Evolutionary conservation across 2,797 vertebrate genomes (phyloP).

Genomic region (Strix occidentalis): DNA sequence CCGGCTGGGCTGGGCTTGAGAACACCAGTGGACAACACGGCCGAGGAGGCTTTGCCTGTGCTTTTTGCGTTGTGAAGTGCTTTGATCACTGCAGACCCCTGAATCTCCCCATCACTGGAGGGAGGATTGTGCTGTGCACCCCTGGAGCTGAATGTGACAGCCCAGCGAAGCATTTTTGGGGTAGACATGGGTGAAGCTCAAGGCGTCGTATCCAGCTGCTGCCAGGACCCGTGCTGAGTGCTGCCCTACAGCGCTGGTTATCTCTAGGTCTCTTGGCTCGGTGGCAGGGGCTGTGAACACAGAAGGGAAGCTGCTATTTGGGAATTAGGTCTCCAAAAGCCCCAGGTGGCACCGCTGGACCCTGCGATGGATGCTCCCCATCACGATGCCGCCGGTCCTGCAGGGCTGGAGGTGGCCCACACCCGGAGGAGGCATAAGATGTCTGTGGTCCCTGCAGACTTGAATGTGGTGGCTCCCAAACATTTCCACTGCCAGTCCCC

Average conservation of each 20-base stretch:
- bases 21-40: rapidly evolving
- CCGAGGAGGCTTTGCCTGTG: not conserved
- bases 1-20: not conserved
- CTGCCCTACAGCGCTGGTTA: not conserved
- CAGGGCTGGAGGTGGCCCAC: not conserved
- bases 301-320: not conserved
- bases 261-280: not conserved
- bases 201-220: slow-evolving; percentile 67
- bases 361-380: not conserved
- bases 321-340: not conserved
- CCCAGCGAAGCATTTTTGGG: slow-evolving; percentile 50
- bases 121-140: slow-evolving; percentile 14
- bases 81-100: slow-evolving; percentile 64
- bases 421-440: rapidly evolving
- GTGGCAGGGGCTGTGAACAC: not conserved
- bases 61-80: not conserved
- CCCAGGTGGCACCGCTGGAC: not conserved
- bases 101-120: slow-evolving; percentile 60
- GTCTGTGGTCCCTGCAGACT: not conserved
- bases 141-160: slow-evolving; percentile 61
- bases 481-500: not conserved
- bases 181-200: slow-evolving; percentile 48
- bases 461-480: not conserved
- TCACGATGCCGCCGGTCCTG: not conserved
- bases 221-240: slow-evolving; percentile 25